phyloP scores from a whole-genome alignment of 2,888 invertebrate species.

The Oxytorus armatus region DNA sequence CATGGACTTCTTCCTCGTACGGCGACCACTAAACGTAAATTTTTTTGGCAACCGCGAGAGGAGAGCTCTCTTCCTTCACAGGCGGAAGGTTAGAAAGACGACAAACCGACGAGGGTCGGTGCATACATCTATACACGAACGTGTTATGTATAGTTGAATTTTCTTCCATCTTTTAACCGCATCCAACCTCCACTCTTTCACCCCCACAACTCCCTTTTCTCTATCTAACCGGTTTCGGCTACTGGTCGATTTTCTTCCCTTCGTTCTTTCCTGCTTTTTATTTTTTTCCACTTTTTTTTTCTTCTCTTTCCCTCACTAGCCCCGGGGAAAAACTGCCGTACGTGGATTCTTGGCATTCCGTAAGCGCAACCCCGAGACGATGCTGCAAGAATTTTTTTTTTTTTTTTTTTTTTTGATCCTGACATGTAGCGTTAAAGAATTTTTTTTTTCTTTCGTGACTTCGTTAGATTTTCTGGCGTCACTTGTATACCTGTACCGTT shows the following conservation, averaged over 20 bases:
- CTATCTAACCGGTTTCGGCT: conserved; percentile 29
- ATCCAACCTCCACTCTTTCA: too few relatives aligned
- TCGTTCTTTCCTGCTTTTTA: conserved; percentile 22
- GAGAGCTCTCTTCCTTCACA: conserved; percentile 16
- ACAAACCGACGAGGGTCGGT: conserved; percentile 10
- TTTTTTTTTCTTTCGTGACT: conserved; percentile 50
- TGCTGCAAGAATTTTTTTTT: conserved; percentile 27
- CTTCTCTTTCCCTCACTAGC: conserved; percentile 12
- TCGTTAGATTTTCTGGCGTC: conserved; percentile 42
- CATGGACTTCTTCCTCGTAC: conserved; percentile 58
- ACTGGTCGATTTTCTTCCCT: conserved; percentile 50
- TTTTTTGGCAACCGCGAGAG: conserved; percentile 73
- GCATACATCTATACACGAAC: conserved; percentile 2
- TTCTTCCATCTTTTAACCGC: conserved; percentile 24
- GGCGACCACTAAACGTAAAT: conserved; percentile 77
- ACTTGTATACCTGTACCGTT: conserved; percentile 21
- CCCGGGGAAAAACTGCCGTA: conserved; percentile 46
- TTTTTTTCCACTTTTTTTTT: conserved; percentile 22
- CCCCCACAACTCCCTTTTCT: too few relatives aligned
- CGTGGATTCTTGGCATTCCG: conserved; percentile 61
- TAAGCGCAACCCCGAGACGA: conserved; percentile 40
- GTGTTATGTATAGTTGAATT: conserved; percentile 1
- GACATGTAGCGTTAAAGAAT: conserved; percentile 42
- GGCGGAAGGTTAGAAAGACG: conserved; percentile 43
- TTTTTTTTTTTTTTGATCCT: conserved; percentile 24